Evolutionary conservation across 2,113 vertebrate species (phyloP).

Genomic region (Hemiprocne comata): DNA sequence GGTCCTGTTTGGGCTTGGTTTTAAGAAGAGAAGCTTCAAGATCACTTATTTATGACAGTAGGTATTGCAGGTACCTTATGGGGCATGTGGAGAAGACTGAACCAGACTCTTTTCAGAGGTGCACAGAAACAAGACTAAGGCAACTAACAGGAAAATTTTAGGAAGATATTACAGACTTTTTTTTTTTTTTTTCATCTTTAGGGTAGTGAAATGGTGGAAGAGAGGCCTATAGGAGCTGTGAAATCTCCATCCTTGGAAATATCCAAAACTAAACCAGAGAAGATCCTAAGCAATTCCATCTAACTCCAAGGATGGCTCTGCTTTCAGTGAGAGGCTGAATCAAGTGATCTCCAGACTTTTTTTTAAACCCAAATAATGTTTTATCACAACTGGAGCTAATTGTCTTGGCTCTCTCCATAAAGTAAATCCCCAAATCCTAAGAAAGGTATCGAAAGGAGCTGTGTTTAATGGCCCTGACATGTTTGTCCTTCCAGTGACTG

Average conservation of each 20-base stretch:
- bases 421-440: background rate
- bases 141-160: background rate
- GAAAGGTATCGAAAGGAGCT: background rate
- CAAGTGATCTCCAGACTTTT: background rate
- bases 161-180: background rate
- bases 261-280: background rate
- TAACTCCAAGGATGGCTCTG: background rate
- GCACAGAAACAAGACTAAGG: background rate
- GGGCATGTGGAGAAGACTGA: accelerated
- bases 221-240: background rate
- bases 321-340: background rate
- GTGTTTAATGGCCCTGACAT: background rate
- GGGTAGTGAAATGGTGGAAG: background rate
- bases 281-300: background rate
- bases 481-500: background rate
- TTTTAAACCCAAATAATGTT: background rate
- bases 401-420: background rate
- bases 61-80: background rate
- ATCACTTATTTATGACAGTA: background rate
- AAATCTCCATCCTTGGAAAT: background rate
- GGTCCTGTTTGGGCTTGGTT: background rate
- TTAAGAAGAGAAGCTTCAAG: background rate
- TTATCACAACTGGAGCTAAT: background rate
- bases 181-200: background rate
- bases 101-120: background rate